Conservation (phyloP, 2,113 vertebrate species). For the Anoura caudifer region DNA sequence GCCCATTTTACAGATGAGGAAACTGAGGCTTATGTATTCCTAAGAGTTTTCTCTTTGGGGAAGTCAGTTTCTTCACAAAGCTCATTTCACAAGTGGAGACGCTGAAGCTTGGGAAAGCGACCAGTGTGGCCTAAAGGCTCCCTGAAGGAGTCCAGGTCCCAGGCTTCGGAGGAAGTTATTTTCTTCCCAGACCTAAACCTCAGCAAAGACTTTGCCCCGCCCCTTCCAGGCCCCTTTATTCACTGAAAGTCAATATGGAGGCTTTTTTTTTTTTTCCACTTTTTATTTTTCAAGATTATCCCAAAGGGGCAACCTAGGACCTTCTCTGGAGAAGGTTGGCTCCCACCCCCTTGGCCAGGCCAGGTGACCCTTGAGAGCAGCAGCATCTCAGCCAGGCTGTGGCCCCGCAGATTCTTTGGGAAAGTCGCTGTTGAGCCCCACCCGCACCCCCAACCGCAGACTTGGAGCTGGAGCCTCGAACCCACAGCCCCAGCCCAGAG, state of each 20-base stretch:
- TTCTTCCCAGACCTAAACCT: neutral
- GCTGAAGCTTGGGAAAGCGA: neutral
- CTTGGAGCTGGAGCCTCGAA: neutral
- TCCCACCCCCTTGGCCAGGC: neutral
- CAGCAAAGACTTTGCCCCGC: neutral
- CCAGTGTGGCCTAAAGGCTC: neutral
- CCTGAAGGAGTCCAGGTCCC: neutral
- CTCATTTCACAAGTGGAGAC: neutral
- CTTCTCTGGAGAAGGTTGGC: neutral
- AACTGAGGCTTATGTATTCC: neutral
- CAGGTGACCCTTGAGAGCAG: neutral
- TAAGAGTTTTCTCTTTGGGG: neutral
- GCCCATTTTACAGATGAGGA: neutral
- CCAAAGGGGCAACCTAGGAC: neutral
- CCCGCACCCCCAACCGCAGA: neutral
- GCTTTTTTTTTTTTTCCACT: neutral
- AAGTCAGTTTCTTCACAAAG: neutral
- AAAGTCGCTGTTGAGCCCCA: neutral
- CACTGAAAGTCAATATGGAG: neutral
- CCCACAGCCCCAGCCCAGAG: neutral
- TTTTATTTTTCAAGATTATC: neutral
- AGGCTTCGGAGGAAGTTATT: neutral
- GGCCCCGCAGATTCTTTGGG: neutral
- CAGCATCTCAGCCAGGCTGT: fast-evolving
- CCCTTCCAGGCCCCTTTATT: neutral